These are phyloP conservation scores for Danio tinwini DNA, from an alignment of 2,797 vertebrate genomes.

Conservation along the genomic window DNA sequence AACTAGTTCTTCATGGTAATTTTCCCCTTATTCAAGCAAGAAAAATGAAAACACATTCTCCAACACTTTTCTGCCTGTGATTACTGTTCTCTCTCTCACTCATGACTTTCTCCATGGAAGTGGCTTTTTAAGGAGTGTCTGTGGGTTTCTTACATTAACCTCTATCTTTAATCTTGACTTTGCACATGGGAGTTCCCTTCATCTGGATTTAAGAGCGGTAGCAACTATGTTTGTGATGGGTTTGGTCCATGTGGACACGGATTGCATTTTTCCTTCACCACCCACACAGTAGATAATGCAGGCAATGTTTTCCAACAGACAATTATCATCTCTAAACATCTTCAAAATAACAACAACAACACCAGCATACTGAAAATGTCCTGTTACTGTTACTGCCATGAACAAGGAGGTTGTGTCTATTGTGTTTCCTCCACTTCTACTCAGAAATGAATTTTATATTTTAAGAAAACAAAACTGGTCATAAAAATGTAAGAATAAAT, in stretches of 20 bases:
- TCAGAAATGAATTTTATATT: neutral
- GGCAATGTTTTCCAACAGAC: conserved; percentile 9
- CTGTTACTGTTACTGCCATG: neutral
- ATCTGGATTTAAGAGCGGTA: conserved; percentile 22
- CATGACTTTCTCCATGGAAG: conserved; percentile 16
- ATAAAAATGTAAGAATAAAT: neutral
- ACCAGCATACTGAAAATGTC: neutral
- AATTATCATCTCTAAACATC: conserved; percentile 25
- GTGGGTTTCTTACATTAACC: conserved; percentile 31
- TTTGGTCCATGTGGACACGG: conserved; percentile 22
- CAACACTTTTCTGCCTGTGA: conserved; percentile 11
- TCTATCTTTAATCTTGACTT: conserved; percentile 46
- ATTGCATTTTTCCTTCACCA: conserved; percentile 37
- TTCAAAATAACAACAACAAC: conserved; percentile 23
- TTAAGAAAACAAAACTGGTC: neutral
- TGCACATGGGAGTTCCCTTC: conserved; percentile 46
- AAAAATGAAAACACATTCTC: neutral
- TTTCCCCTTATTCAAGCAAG: neutral
- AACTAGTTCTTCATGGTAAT: too few relatives aligned
- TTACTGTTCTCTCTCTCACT: conserved; percentile 23
- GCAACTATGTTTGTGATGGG: conserved; percentile 38
- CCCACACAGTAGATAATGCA: conserved; percentile 28
- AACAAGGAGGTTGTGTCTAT: neutral
- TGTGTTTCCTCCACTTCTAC: neutral
- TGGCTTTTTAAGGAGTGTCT: conserved; percentile 28